Evolutionary conservation across 2,113 vertebrate species (phyloP).

Genomic region (Larimichthys polyactis): DNA sequence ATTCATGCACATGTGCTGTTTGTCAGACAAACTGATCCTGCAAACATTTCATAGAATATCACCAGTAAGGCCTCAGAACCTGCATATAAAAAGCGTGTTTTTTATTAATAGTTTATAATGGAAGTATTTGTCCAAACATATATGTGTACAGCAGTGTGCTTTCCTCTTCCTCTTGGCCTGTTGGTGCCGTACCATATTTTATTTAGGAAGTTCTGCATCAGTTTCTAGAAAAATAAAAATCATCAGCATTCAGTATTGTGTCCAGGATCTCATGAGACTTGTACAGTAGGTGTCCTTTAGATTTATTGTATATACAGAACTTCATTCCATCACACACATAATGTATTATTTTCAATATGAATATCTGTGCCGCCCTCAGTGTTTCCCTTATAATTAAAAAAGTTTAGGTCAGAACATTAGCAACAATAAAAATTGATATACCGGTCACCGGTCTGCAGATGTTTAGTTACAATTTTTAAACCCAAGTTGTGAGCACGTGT

Average conservation of each 20-base stretch:
- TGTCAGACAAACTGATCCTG: slow-evolving; percentile 11
- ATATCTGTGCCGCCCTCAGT: slow-evolving; percentile 31
- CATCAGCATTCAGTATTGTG: not conserved
- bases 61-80: not conserved
- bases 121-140: slow-evolving; percentile 5
- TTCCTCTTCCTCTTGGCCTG: not conserved
- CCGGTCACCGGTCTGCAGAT: slow-evolving; percentile 64
- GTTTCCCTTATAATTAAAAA: slow-evolving; percentile 31
- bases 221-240: not conserved
- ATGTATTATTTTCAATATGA: slow-evolving; percentile 6
- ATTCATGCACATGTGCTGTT: not conserved
- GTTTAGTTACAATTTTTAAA: slow-evolving; percentile 80
- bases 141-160: not conserved
- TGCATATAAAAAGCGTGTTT: not conserved
- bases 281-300: slow-evolving; percentile 12
- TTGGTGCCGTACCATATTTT: not conserved
- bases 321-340: slow-evolving; percentile 11
- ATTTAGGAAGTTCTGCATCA: not conserved
- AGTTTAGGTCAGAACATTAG: slow-evolving; percentile 29
- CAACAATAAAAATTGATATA: slow-evolving; percentile 42
- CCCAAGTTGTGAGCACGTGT: not conserved
- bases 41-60: not conserved
- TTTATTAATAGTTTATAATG: not conserved
- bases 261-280: not conserved
- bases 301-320: slow-evolving; percentile 28